Conservation (phyloP, 2,888 invertebrate species). For the Laothoe populi region DNA sequence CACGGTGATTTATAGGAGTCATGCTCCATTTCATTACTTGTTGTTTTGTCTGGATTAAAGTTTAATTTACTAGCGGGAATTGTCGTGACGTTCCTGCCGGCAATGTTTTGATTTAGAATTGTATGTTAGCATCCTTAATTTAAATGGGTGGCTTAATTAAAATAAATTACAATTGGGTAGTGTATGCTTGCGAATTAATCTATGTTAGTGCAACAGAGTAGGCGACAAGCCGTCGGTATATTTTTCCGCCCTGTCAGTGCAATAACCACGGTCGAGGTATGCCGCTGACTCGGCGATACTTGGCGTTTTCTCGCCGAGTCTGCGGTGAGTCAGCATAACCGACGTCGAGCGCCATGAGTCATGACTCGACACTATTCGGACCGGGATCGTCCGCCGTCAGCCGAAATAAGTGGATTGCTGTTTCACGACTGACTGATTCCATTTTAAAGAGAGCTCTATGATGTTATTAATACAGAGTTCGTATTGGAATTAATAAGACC, state of each 20-base stretch:
- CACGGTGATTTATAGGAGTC: conserved; percentile 44
- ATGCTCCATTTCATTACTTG: conserved; percentile 33
- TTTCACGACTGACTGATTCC: conserved; percentile 72
- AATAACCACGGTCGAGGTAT: conserved; percentile 64
- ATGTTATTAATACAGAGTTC: conserved; percentile 57
- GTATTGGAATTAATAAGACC: conserved; percentile 29
- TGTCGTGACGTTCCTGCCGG: background rate
- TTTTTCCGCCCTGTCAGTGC: conserved; percentile 66
- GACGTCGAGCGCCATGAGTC: conserved; percentile 57
- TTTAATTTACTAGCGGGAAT: conserved; percentile 20
- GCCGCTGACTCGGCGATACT: conserved; percentile 61
- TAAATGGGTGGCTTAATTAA: background rate
- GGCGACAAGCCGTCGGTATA: conserved; percentile 43
- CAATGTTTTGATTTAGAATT: background rate
- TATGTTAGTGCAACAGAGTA: conserved; percentile 65
- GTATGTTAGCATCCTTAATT: background rate
- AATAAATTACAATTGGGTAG: conserved; percentile 31
- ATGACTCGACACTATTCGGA: conserved; percentile 67
- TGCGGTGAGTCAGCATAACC: conserved; percentile 69
- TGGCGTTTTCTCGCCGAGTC: conserved; percentile 55
- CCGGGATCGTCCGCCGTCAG: conserved; percentile 68
- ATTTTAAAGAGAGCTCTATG: conserved; percentile 64
- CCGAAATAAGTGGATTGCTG: conserved; percentile 79
- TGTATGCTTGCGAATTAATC: conserved; percentile 65
- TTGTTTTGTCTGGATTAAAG: conserved; percentile 31